Evolutionary conservation across 2,113 vertebrate species (phyloP).

Genomic region (Vombatus ursinus): DNA sequence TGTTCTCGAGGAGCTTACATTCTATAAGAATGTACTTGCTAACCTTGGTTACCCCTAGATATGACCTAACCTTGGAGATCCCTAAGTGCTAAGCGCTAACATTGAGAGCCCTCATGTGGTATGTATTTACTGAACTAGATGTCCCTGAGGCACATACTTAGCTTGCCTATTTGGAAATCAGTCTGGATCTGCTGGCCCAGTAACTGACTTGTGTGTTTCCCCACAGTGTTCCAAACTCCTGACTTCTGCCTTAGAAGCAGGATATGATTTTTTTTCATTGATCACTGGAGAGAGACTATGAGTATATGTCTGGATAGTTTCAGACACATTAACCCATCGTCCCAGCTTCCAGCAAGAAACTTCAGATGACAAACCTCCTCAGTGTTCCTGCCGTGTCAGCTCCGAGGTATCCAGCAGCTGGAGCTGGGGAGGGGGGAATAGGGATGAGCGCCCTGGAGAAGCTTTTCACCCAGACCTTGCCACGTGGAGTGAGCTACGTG

Average conservation of each 20-base stretch:
- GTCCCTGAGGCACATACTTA: not conserved
- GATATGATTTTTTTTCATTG: slow-evolving; percentile 44
- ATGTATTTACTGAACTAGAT: not conserved
- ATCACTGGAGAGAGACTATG: not conserved
- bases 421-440: not conserved
- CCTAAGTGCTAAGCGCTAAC: not conserved
- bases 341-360: slow-evolving; percentile 61
- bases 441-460: not conserved
- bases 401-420: slow-evolving; percentile 24
- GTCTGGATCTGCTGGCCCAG: not conserved
- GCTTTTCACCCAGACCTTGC: slow-evolving; percentile 17
- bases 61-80: not conserved
- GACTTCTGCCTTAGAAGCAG: slow-evolving; percentile 67
- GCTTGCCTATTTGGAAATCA: not conserved
- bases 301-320: slow-evolving; percentile 57
- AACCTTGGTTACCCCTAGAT: not conserved
- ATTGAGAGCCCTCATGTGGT: not conserved
- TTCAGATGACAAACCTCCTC: slow-evolving; percentile 66
- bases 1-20: not conserved
- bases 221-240: slow-evolving; percentile 52
- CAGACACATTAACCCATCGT: slow-evolving; percentile 50
- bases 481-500: slow-evolving; percentile 34
- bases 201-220: slow-evolving; percentile 33
- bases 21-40: not conserved
- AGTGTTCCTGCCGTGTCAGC: slow-evolving; percentile 44